Conservation (phyloP, 30 jellyfish, hydroid and myxozoan genomes). For the Morbakka virulenta region DNA sequence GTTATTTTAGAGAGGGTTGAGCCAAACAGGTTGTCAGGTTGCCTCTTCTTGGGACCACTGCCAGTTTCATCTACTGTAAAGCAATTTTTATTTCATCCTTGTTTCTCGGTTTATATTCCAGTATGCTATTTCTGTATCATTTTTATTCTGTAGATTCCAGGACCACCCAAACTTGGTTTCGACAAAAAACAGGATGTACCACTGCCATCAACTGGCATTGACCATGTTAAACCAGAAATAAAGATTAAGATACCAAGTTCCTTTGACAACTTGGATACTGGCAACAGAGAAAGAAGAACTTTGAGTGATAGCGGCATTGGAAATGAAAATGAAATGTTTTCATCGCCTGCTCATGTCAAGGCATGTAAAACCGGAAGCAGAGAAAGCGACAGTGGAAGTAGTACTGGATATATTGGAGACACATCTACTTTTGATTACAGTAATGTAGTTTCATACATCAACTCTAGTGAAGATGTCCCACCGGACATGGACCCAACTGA, state of each 20-base stretch:
- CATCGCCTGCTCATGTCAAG: neutral
- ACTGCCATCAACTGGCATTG: too few relatives aligned
- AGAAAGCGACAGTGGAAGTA: constrained; percentile 24
- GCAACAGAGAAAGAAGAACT: neutral
- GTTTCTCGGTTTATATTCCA: too few relatives aligned
- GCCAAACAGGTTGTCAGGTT: too few relatives aligned
- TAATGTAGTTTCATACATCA: neutral
- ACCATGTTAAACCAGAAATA: too few relatives aligned
- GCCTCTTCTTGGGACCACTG: too few relatives aligned
- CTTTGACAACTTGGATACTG: neutral
- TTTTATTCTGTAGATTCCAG: too few relatives aligned
- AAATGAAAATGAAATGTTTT: constrained; percentile 12
- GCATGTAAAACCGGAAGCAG: neutral
- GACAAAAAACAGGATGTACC: too few relatives aligned
- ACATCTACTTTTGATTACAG: neutral
- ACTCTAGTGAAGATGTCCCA: constrained; percentile 17
- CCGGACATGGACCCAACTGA: constrained; percentile 82
- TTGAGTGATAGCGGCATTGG: constrained; percentile 64
- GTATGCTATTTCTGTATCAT: too few relatives aligned
- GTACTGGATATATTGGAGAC: constrained; percentile 21
- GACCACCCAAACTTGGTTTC: too few relatives aligned
- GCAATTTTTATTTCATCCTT: too few relatives aligned
- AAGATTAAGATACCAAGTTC: neutral
- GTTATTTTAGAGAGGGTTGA: too few relatives aligned
- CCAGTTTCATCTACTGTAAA: too few relatives aligned